Base-by-base conservation (phyloP, 2,888 invertebrate species). In the Trileptium ribeirensis region DNA sequence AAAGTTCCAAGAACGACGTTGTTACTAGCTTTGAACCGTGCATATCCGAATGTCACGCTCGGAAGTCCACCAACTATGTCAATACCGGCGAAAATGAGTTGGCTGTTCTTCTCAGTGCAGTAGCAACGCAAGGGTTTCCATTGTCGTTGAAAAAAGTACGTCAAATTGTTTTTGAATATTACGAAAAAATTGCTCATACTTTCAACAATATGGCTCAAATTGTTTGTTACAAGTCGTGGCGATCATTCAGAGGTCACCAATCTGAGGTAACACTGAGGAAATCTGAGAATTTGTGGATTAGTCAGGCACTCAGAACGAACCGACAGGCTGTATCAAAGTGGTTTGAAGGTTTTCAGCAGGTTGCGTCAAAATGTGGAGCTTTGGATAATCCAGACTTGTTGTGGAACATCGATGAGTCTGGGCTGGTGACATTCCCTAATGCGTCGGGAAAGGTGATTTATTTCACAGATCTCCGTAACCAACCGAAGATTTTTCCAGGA, bases 321-420 rank as follows among this genome's bases (percentile, higher is more conserved):
- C 2, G n/a, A 75, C 33, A 37, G n/a, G 39, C n/a, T 38, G 39
- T 75, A 8, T 2, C 3, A n/a, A n/a, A 75, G 8, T 75, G 77
- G 77, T 75, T 75, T 38, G 39, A 36, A 3, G 2, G n/a, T 24
- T 38, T 38, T 75, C 37, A n/a, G n/a, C 36, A 75, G 24, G 38
- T 36, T 24, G 2, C 36, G 77, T 3, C 36, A 8, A 8, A 75
- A n/a, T 75, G 37, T 38, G 38, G 38, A 3, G 77, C 39, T 3
- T 8, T n/a, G 36, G 15, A 33, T 38, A 3, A 34, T 3, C 77
- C 36, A 33, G 38, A 75, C 3, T 36, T 75, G n/a, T 38, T 75
- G 15, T 75, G 36, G 77, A 75, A 75, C 37, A 36, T 75, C 15
- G 77, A 75, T 39, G 77, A 75, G 36, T 24, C 77, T n/a, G 77